Percentiles rank a stretch among this genome's conserved stretches.
Evolutionary conservation across 2,113 vertebrate species (phyloP).

Genomic region (Lota lota): DNA sequence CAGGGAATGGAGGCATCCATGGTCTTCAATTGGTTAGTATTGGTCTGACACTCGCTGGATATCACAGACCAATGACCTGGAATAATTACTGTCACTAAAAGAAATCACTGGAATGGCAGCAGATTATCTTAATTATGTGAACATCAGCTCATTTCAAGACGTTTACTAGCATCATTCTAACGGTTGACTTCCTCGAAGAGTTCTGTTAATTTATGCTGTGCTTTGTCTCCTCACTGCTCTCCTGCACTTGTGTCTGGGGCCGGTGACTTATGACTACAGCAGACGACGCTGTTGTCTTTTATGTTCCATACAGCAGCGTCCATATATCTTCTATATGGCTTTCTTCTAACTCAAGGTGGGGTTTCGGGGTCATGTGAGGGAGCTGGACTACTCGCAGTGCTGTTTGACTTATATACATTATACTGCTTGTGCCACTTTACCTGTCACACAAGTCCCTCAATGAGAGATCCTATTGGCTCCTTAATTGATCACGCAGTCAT

Average conservation of each 20-base stretch:
- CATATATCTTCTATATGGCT: conserved; percentile 29
- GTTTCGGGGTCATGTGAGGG: conserved; percentile 25
- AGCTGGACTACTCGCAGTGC: conserved; percentile 19
- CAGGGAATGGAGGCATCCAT: conserved; percentile 19
- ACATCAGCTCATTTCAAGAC: too few species aligned
- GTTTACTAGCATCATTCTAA: neutral
- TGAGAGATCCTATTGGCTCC: neutral
- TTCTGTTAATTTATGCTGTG: conserved; percentile 32
- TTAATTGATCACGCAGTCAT: conserved; percentile 13
- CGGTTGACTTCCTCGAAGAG: neutral
- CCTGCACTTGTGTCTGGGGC: conserved; percentile 11
- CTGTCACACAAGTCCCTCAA: neutral
- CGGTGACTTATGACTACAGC: conserved; percentile 33
- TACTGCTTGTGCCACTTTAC: conserved; percentile 34
- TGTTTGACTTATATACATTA: conserved; percentile 21
- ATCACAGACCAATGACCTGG: neutral
- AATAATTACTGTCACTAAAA: too few species aligned
- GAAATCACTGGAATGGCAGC: neutral
- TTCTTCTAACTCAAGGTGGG: conserved; percentile 35
- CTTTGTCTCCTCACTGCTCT: conserved; percentile 38
- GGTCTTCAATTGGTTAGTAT: conserved; percentile 14
- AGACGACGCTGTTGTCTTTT: conserved; percentile 35
- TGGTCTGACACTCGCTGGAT: neutral
- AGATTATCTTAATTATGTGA: too few species aligned
- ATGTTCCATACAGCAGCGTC: conserved; percentile 38